Evolutionary conservation across 2,888 invertebrate genomes (phyloP), one percentile per base, ranked within the genome.

Genomic region (Pinctada fucata): DNA sequence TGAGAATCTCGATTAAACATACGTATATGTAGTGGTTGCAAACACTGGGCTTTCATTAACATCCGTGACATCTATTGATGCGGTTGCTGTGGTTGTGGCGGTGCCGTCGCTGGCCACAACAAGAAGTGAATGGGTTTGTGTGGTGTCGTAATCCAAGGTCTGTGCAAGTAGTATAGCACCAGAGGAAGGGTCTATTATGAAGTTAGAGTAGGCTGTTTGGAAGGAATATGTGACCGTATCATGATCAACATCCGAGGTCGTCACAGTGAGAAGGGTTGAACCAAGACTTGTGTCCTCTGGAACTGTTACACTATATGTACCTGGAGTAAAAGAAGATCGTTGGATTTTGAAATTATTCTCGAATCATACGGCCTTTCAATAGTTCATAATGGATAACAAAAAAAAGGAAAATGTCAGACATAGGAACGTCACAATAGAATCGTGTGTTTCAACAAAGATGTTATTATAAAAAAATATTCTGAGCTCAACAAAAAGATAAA

Each of bases 61-160:
- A 16, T 76, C 76, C 3, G 3, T 31, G 4, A 78, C 74, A 63
- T 51, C 51, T 2, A 76, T 16, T 4, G 31, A n/a, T 31, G 71
- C 71, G 2, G 76, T 76, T 4, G 76, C 71, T 13, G 76, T 76
- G 2, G 76, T 31, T 3, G 64, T 16, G 8, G 8, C 49, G 5
- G 50, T 65, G 3, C 78, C 79, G 73, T 85, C 85, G 8, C 79
- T 80, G 16, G 83, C 85, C 48, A 67, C 71, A 3, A 84, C 76
- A 6, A 79, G 80, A 0, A 85, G 64, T 0, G 73, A 50, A 68
- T 84, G 81, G 0, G 75, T 66, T n/a, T 72, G 63, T 2, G 71
- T 71, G 10, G 75, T 73, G 52, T 84, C 85, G 66, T 73, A 80
- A 51, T 84, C 82, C 5, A 85, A 70, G n/a, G 77, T 45, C 50